phyloP scores from a whole-genome alignment of 1,140 invertebrate species.

The Temnothorax curvispinosus region DNA sequence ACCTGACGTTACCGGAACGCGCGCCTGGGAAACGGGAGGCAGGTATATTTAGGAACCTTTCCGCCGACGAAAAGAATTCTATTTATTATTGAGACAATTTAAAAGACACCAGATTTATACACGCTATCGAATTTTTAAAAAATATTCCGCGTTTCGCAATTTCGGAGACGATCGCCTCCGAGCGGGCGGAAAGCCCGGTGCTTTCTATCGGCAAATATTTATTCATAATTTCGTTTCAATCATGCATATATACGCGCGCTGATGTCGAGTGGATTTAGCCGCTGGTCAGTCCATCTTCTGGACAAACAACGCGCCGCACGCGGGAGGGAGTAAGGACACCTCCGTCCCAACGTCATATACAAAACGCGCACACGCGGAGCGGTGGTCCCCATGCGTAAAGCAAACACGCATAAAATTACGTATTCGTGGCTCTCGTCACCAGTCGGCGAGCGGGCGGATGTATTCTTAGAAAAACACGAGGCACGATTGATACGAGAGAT shows the following conservation, averaged over 20 bases:
- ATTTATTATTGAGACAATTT: neutral
- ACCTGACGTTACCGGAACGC: neutral
- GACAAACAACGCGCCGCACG: slow-evolving; percentile 69
- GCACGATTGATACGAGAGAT: slow-evolving; percentile 32
- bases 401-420: slow-evolving; percentile 81
- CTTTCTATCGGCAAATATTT: slow-evolving; percentile 70
- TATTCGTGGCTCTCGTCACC: slow-evolving; percentile 9
- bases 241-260: slow-evolving; percentile 28
- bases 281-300: slow-evolving; percentile 67
- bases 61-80: neutral
- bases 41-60: no score
- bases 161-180: neutral
- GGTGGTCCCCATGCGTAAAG: slow-evolving; percentile 69
- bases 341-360: slow-evolving; percentile 15
- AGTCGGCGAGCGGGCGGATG: neutral
- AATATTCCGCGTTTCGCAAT: neutral
- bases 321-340: slow-evolving; percentile 20
- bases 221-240: slow-evolving; percentile 72
- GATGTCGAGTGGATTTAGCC: slow-evolving; percentile 71
- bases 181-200: slow-evolving; percentile 20
- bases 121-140: neutral
- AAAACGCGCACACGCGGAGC: slow-evolving; percentile 4
- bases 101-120: neutral
- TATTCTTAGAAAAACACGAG: slow-evolving; percentile 49
- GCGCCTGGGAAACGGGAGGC: neutral